Conservation (phyloP, 2,113 vertebrate genomes). For the Gymnorhina tibicen region DNA sequence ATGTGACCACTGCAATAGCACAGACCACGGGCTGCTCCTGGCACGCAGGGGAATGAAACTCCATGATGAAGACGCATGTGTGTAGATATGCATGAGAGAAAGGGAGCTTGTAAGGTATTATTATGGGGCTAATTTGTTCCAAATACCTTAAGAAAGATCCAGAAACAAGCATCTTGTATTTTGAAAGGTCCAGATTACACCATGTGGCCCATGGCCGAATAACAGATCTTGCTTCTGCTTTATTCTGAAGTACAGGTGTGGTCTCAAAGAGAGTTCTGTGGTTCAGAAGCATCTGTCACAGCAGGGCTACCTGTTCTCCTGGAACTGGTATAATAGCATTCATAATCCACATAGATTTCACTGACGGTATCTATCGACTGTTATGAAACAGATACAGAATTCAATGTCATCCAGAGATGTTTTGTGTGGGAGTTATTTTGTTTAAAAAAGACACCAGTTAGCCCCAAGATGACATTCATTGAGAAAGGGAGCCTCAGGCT, state of each 20-base stretch:
- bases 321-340: neutral
- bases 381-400: neutral
- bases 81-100: neutral
- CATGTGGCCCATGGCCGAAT: neutral
- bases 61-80: no score
- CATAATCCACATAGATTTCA: neutral
- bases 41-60: neutral
- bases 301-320: neutral
- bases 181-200: neutral
- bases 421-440: neutral
- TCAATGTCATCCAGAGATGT: neutral
- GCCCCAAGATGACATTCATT: neutral
- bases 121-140: neutral
- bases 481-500: neutral
- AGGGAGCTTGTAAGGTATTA: neutral
- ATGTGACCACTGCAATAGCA: accelerated
- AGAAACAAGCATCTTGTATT: neutral
- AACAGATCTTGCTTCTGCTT: neutral
- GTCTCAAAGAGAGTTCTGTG: neutral
- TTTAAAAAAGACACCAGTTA: neutral
- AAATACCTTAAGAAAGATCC: neutral
- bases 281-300: neutral
- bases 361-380: accelerated
- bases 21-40: neutral
- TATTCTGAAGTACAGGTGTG: neutral